Percentiles rank a stretch among this genome's conserved stretches.
Evolutionary conservation across 2,113 vertebrate genomes (phyloP).

Genomic region (Pseudorasbora parva): DNA sequence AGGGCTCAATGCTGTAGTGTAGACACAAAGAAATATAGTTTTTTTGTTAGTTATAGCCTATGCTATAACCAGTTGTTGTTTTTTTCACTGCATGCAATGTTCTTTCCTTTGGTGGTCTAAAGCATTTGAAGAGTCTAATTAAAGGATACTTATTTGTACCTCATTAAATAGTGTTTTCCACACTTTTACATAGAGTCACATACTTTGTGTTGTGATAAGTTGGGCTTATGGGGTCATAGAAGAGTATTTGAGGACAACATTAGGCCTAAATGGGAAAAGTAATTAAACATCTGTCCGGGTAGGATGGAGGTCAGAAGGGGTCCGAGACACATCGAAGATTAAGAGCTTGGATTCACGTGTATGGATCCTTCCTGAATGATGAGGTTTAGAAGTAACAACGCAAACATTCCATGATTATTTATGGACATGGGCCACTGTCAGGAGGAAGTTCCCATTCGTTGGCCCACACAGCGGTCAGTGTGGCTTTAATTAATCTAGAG

Average conservation of each 20-base stretch:
- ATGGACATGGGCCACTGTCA: not conserved
- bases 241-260: not conserved
- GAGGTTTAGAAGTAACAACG: not conserved
- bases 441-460: conserved; percentile 27
- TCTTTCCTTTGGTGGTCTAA: conserved; percentile 17
- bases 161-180: not conserved
- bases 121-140: not conserved
- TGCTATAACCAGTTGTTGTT: not conserved
- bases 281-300: conserved; percentile 38
- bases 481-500: conserved; percentile 18
- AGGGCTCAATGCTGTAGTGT: not conserved
- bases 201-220: not conserved
- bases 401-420: conserved; percentile 42
- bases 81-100: not conserved
- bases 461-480: not conserved
- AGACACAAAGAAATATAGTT: not conserved
- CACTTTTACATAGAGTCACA: not conserved
- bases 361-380: not conserved
- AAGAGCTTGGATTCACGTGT: conserved; percentile 13
- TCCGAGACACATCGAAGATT: conserved; percentile 23
- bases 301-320: conserved; percentile 12
- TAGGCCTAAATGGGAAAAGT: conserved; percentile 10
- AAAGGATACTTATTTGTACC: not conserved
- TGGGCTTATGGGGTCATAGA: not conserved
- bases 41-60: too few relatives aligned